A percentile compares a stretch with the other conserved stretches of the same genome.
Evolutionary conservation across 2,888 invertebrate genomes (phyloP).

Genomic region (Tipula lateralis): DNA sequence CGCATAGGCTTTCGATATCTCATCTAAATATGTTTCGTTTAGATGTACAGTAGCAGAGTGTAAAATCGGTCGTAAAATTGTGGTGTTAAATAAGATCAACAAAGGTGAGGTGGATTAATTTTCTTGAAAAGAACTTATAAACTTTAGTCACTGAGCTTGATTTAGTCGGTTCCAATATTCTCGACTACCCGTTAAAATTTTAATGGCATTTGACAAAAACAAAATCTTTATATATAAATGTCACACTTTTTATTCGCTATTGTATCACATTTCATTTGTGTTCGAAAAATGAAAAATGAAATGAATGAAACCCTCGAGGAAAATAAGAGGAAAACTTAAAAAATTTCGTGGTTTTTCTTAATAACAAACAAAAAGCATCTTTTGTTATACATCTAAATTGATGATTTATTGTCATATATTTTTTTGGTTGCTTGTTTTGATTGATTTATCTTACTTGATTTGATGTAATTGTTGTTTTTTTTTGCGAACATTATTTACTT

Average conservation of each 20-base stretch:
- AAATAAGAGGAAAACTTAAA: not conserved
- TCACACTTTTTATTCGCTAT: not conserved
- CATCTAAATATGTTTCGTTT: too few species aligned
- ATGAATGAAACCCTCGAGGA: not conserved
- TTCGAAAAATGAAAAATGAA: not conserved
- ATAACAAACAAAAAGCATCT: not conserved
- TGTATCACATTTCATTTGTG: not conserved
- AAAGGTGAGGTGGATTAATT: too few species aligned
- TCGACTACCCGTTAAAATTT: not conserved
- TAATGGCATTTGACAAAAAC: not conserved
- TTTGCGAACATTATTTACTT: not conserved
- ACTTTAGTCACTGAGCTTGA: too few species aligned
- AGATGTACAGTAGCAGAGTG: too few species aligned
- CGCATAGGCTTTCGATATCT: too few species aligned
- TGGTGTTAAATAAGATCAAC: too few species aligned
- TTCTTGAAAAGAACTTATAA: too few species aligned
- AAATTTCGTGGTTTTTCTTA: not conserved
- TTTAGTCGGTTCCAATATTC: not conserved
- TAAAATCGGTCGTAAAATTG: too few species aligned
- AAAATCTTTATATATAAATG: not conserved
- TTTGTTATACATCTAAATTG: not conserved
- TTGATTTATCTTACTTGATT: constrained; percentile 5
- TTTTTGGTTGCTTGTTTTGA: not conserved
- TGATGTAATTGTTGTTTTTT: constrained; percentile 8
- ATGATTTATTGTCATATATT: constrained; percentile 24